These are phyloP conservation scores for Osmerus eperlanus DNA, from an alignment of 2,113 vertebrate genomes.

Conservation along the genomic window DNA sequence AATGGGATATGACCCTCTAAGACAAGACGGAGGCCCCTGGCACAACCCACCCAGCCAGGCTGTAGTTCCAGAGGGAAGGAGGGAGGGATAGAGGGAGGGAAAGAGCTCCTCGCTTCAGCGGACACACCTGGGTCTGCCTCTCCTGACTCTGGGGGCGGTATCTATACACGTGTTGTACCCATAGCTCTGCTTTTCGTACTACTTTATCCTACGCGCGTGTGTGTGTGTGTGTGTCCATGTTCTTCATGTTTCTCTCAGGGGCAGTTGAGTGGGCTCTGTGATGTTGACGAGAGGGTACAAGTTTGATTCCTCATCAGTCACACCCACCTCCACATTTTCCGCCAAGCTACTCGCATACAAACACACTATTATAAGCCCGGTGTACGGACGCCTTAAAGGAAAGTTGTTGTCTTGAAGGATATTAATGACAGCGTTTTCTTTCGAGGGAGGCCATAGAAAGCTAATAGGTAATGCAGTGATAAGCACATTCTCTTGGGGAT, in stretches of 20 bases:
- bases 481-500: constrained; percentile 51
- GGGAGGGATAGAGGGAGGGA: constrained; percentile 26
- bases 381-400: background rate
- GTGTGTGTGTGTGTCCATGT: background rate
- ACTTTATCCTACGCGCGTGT: constrained; percentile 15
- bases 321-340: background rate
- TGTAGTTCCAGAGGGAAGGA: constrained; percentile 23
- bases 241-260: background rate
- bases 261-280: background rate
- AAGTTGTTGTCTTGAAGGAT: constrained; percentile 32
- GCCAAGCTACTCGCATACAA: background rate
- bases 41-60: constrained; percentile 42
- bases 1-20: constrained; percentile 44
- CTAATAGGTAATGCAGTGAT: constrained; percentile 56
- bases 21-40: constrained; percentile 33
- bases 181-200: constrained; percentile 27
- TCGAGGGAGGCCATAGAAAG: constrained; percentile 33
- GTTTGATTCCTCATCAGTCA: background rate
- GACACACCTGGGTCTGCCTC: constrained; percentile 49
- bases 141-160: constrained; percentile 15
- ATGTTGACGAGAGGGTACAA: background rate
- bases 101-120: constrained; percentile 42
- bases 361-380: constrained; percentile 7
- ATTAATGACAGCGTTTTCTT: constrained; percentile 54
- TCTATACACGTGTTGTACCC: constrained; percentile 12